phyloP scores from a whole-genome alignment of 1,140 invertebrate species.

The Paraescarpia echinospica region DNA sequence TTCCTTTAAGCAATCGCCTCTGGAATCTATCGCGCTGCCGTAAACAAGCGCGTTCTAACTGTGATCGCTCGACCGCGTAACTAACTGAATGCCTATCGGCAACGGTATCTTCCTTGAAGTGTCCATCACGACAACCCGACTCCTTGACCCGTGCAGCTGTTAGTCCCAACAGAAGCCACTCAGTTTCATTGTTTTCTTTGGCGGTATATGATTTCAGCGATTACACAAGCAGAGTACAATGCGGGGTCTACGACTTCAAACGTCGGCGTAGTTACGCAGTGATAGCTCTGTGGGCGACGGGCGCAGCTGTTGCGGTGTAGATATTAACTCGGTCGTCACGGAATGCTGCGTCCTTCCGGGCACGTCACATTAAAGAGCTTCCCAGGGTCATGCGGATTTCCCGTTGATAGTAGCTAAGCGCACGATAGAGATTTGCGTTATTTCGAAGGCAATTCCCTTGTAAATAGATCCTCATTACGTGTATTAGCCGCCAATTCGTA shows the following conservation, averaged over 20 bases:
- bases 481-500: not conserved
- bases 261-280: not conserved
- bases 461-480: not conserved
- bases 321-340: not conserved
- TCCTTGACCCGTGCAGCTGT: not conserved
- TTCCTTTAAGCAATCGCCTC: not conserved
- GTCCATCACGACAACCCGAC: not conserved
- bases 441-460: not conserved
- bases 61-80: not conserved
- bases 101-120: slow-evolving; percentile 5
- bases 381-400: not conserved
- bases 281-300: not conserved
- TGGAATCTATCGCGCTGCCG: not conserved
- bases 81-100: not conserved
- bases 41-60: not conserved
- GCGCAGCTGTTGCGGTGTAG: not conserved
- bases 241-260: not conserved
- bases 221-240: not conserved
- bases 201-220: not conserved
- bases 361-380: not conserved
- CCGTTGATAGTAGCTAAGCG: not conserved
- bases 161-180: not conserved
- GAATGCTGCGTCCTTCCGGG: not conserved
- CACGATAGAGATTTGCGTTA: not conserved
- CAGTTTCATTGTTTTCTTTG: not conserved